Evolutionary conservation across 1,140 invertebrate genomes (phyloP).

Genomic region (Drosophila willistoni): DNA sequence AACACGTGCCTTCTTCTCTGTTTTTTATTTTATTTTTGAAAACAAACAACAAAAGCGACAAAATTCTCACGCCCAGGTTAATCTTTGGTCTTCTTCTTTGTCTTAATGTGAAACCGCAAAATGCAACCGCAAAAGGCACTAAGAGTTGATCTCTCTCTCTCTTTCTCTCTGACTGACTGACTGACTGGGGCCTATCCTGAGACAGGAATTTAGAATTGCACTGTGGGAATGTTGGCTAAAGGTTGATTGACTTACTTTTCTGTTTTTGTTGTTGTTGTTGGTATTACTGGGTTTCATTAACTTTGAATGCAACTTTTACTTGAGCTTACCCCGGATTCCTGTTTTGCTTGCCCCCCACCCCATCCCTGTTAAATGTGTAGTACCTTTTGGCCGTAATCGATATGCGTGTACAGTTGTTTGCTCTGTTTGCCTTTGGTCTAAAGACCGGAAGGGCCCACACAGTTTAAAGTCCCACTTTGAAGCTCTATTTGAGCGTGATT

Average conservation of each 20-base stretch:
- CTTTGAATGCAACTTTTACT: conserved; percentile 46
- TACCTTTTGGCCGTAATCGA: conserved; percentile 57
- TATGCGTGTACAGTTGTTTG: conserved; percentile 63
- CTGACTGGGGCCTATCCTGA: conserved; percentile 13
- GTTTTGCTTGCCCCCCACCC: neutral
- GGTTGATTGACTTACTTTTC: conserved; percentile 70
- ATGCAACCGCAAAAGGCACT: conserved; percentile 55
- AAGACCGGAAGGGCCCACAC: conserved; percentile 59
- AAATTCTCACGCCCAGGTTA: conserved; percentile 57
- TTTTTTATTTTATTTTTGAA: neutral
- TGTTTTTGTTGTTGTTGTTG: conserved; percentile 31
- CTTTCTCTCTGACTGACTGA: conserved; percentile 25
- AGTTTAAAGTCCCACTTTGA: conserved; percentile 57
- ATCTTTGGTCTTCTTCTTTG: conserved; percentile 10
- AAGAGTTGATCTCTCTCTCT: conserved; percentile 11
- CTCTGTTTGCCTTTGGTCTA: conserved; percentile 18
- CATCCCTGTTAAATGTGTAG: neutral
- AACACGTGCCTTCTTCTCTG: conserved; percentile 47
- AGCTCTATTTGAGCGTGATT: conserved; percentile 78
- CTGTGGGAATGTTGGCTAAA: conserved; percentile 66
- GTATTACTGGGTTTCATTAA: conserved; percentile 57
- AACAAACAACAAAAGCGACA: conserved; percentile 20
- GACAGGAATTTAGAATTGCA: conserved; percentile 62
- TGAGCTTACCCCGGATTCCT: conserved; percentile 8
- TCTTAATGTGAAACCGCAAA: conserved; percentile 57